A percentile compares a stretch with the other conserved stretches of the same genome.
Evolutionary conservation across 1,140 invertebrate species (phyloP).

Genomic region (Macrostomum lignano): DNA sequence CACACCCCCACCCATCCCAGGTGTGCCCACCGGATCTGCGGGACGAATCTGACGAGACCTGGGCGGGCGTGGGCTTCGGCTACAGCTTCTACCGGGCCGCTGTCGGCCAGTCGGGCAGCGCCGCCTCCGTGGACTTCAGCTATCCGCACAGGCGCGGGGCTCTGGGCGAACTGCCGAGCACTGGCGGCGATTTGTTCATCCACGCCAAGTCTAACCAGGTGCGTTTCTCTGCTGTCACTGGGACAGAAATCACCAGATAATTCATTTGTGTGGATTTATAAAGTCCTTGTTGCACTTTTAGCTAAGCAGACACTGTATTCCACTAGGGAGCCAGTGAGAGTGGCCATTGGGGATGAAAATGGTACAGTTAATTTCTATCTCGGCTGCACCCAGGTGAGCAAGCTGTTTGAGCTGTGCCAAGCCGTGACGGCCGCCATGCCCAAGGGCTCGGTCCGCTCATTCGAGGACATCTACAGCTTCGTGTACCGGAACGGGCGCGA

Average conservation of each 20-base stretch:
- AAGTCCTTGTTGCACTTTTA: no score
- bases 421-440: conserved; percentile 14
- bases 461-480: conserved; percentile 22
- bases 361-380: conserved; percentile 24
- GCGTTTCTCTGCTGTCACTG: no score
- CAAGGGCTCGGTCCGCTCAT: conserved; percentile 12
- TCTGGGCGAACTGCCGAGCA: conserved; percentile 19
- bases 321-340: no score
- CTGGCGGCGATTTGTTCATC: conserved; percentile 24
- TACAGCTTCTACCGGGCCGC: conserved; percentile 18
- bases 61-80: conserved; percentile 22
- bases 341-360: no score
- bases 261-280: no score
- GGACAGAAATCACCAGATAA: no score
- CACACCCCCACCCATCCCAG: no score
- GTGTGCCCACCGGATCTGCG: conserved; percentile 13
- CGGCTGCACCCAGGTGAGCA: conserved; percentile 16
- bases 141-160: conserved; percentile 16
- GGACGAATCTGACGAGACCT: conserved; percentile 18
- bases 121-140: conserved; percentile 8
- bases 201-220: conserved; percentile 21
- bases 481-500: conserved; percentile 19
- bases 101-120: not conserved
- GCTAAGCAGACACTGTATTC: no score
- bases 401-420: conserved; percentile 18